Base-by-base conservation (phyloP, 2,888 invertebrate species). In the Heliconius hortense region DNA sequence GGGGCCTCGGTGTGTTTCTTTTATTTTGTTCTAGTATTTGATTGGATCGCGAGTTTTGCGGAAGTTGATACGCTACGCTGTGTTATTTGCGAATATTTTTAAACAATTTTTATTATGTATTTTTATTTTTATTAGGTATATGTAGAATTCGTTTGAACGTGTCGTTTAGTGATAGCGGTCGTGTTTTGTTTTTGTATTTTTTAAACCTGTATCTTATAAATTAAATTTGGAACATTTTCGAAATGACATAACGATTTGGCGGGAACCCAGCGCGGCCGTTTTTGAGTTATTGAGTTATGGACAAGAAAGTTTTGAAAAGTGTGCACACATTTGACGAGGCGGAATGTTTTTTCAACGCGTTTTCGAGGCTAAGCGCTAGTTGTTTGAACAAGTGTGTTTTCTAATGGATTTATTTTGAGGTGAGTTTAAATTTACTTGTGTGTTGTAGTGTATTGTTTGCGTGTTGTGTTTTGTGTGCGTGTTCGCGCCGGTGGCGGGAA, bases 391-490 rank as follows among this genome's bases (percentile, higher is more conserved):
- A 94, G 93, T 94, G 94, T 94, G 93, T 94, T 93, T 94, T 94
- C 94, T 94, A 94, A 94, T 94, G 94, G 94, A 93, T 93, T 93
- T 94, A 93, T 94, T 94, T 93, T 94, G 92, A 94, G 94, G 94
- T 94, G 93, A 94, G 93, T 93, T 93, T 91, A 93, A 94, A 93
- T 93, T 93, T 93, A 93, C 93, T 92, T 91, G 90, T 91, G 90
- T 93, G 93, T 91, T 93, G 93, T 91, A 89, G 93, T 93, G 92
- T 93, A 92, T 93, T 93, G 94, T 94, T 93, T 92, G 93, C 85
- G 86, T 86, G 31, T 84, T 84, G 91, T 93, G 89, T 93, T 93
- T 92, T 89, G 92, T 93, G 93, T 92, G 93, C 87, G 92, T 92
- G 92, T 87, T 88, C 89, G 87, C 89, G 89, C 88, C 89, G 90